These are phyloP conservation scores for Trematomus bernacchii DNA, from an alignment of 2,797 vertebrate genomes.

Conservation along the genomic window DNA sequence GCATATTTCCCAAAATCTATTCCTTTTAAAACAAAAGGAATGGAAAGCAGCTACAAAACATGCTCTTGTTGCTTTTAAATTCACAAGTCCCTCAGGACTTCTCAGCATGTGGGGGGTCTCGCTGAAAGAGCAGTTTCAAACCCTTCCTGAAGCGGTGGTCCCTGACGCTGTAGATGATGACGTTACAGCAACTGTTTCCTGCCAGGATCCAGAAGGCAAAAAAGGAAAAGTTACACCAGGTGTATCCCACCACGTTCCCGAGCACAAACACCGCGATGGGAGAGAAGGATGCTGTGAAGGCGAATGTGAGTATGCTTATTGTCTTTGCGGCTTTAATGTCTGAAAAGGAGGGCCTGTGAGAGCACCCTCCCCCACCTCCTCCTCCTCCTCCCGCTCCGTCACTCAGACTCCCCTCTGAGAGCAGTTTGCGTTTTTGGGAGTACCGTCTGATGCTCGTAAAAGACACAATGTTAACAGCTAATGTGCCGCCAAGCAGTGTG, in stretches of 20 bases:
- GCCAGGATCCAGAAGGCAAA: slow-evolving; percentile 90
- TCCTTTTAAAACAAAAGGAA: slow-evolving; percentile 16
- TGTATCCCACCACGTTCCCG: slow-evolving; percentile 87
- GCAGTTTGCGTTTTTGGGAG: slow-evolving; percentile 82
- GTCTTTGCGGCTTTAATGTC: slow-evolving; percentile 91
- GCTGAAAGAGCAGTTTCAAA: slow-evolving; percentile 84
- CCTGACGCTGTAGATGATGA: slow-evolving; percentile 88
- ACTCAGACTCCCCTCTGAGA: slow-evolving; percentile 81
- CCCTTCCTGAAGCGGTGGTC: slow-evolving; percentile 89
- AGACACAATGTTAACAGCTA: slow-evolving; percentile 85
- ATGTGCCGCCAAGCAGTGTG: slow-evolving; percentile 83
- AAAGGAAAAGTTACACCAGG: slow-evolving; percentile 91
- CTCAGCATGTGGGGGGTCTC: slow-evolving; percentile 73
- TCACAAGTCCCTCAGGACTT: slow-evolving; percentile 69
- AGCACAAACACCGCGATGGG: slow-evolving; percentile 89
- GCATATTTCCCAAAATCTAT: background rate
- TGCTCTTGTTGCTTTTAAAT: no score
- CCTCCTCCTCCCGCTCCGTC: slow-evolving; percentile 56
- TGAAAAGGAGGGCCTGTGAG: slow-evolving; percentile 86
- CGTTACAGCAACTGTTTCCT: slow-evolving; percentile 90
- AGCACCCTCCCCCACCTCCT: slow-evolving; percentile 56
- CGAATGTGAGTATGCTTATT: slow-evolving; percentile 87
- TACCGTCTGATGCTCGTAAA: slow-evolving; percentile 86
- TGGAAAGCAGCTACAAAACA: slow-evolving; percentile 23
- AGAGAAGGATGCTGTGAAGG: slow-evolving; percentile 87